Evolutionary conservation across 2,888 invertebrate genomes (phyloP).

Genomic region (Eurytoma adleriae): DNA sequence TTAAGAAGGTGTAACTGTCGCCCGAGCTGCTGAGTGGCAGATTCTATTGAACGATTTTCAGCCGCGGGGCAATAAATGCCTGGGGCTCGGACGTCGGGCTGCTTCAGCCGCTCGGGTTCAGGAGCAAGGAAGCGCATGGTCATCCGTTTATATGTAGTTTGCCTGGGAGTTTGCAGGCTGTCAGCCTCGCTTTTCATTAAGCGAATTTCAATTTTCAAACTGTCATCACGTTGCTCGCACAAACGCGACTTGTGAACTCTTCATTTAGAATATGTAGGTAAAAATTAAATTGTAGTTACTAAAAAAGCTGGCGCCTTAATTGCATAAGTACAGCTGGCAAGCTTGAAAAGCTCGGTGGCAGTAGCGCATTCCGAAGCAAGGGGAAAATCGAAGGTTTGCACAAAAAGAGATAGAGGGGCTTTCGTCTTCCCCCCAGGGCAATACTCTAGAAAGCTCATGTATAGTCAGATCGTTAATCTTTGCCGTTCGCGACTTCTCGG

Average conservation of each 20-base stretch:
- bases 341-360: too few species aligned
- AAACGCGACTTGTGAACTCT: too few species aligned
- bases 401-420: conserved; percentile 11
- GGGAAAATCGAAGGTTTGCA: not conserved
- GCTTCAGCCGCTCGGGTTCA: not conserved
- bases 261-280: too few species aligned
- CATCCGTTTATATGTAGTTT: conserved; percentile 42
- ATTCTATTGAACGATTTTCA: conserved; percentile 19
- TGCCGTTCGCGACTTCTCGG: conserved; percentile 4
- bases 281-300: too few species aligned
- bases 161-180: not conserved
- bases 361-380: too few species aligned
- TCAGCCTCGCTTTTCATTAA: conserved; percentile 30
- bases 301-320: too few species aligned
- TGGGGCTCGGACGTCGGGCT: conserved; percentile 8
- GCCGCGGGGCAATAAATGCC: conserved; percentile 1
- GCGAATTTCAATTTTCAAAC: conserved; percentile 36
- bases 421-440: conserved; percentile 28
- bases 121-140: conserved; percentile 33
- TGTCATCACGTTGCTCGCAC: conserved; percentile 21
- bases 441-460: conserved; percentile 46
- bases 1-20: too few species aligned
- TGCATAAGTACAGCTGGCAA: too few species aligned
- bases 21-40: not conserved
- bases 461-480: conserved; percentile 27